Percentiles rank a stretch among this genome's conserved stretches.
These are phyloP conservation scores for Bombyx mandarina DNA, from an alignment of 1,140 invertebrate species.

Conservation along the genomic window DNA sequence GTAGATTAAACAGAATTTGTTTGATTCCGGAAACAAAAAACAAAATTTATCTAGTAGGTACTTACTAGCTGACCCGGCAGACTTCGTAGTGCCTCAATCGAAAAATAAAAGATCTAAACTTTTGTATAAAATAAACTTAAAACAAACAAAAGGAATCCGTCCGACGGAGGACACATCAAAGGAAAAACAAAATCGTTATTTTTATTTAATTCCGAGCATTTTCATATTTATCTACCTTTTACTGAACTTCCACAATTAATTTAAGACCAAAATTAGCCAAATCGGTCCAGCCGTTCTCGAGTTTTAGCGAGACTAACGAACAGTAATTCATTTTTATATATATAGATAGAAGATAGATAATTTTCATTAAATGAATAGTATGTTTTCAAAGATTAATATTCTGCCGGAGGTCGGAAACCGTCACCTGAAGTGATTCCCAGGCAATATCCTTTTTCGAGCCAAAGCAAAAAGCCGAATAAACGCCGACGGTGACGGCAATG, in stretches of 20 bases:
- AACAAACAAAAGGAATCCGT: too few relatives aligned
- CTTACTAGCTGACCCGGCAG: not conserved
- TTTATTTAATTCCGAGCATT: not conserved
- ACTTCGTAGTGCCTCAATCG: too few relatives aligned
- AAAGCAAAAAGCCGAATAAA: slow-evolving; percentile 61
- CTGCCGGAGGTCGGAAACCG: slow-evolving; percentile 35
- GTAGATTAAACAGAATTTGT: slow-evolving; percentile 15
- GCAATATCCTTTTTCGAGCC: slow-evolving; percentile 59
- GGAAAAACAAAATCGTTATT: too few relatives aligned
- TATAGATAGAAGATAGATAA: not conserved
- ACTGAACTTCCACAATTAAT: too few relatives aligned
- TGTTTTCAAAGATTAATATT: slow-evolving; percentile 55
- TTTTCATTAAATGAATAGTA: slow-evolving; percentile 9
- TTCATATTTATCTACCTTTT: too few relatives aligned
- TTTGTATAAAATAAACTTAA: too few relatives aligned
- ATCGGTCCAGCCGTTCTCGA: too few relatives aligned
- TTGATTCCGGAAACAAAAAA: slow-evolving; percentile 1
- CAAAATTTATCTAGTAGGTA: not conserved
- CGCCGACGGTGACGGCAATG: slow-evolving; percentile 31
- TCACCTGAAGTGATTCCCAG: slow-evolving; percentile 64
- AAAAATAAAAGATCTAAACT: too few relatives aligned
- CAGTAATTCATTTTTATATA: too few relatives aligned
- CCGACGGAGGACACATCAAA: too few relatives aligned
- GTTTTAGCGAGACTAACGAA: too few relatives aligned
- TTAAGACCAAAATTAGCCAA: too few relatives aligned